Conservation (phyloP, 2,888 invertebrate species). For the Scaptomyza cyrtandrae region DNA sequence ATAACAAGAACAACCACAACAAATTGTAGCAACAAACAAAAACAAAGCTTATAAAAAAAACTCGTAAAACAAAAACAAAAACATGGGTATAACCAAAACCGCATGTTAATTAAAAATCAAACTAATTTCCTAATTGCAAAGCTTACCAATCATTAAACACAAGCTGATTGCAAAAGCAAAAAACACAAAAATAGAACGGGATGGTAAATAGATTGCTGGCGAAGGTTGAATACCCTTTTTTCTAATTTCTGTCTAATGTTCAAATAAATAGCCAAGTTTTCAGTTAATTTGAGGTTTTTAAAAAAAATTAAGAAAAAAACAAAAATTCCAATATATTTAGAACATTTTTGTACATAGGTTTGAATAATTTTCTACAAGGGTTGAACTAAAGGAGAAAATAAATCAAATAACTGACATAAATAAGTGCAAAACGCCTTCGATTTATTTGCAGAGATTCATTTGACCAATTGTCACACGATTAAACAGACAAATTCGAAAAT, state of each 20-base stretch:
- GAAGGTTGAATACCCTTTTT: slow-evolving; percentile 18
- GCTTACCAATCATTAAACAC: slow-evolving; percentile 77
- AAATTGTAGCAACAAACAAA: slow-evolving; percentile 1
- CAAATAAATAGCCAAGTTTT: too few relatives aligned
- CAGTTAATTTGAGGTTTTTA: too few relatives aligned
- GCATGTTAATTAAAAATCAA: slow-evolving; percentile 81
- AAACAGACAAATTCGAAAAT: slow-evolving; percentile 80
- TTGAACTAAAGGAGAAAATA: slow-evolving; percentile 15
- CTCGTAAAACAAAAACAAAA: slow-evolving; percentile 35
- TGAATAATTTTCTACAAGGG: not conserved
- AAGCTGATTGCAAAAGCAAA: slow-evolving; percentile 47
- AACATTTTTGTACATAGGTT: not conserved
- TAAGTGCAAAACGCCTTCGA: slow-evolving; percentile 56
- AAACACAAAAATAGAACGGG: slow-evolving; percentile 7
- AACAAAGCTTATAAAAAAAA: slow-evolving; percentile 14
- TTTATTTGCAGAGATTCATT: slow-evolving; percentile 65
- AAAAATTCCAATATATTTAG: too few relatives aligned
- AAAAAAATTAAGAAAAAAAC: too few relatives aligned
- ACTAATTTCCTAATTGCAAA: slow-evolving; percentile 80
- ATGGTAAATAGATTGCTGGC: not conserved
- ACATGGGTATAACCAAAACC: slow-evolving; percentile 57
- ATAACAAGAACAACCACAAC: slow-evolving; percentile 42
- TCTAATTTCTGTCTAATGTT: not conserved
- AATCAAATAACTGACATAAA: slow-evolving; percentile 32
- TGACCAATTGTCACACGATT: slow-evolving; percentile 80